Base-by-base conservation (phyloP, 2,113 vertebrate species). In the Lepus europaeus region DNA sequence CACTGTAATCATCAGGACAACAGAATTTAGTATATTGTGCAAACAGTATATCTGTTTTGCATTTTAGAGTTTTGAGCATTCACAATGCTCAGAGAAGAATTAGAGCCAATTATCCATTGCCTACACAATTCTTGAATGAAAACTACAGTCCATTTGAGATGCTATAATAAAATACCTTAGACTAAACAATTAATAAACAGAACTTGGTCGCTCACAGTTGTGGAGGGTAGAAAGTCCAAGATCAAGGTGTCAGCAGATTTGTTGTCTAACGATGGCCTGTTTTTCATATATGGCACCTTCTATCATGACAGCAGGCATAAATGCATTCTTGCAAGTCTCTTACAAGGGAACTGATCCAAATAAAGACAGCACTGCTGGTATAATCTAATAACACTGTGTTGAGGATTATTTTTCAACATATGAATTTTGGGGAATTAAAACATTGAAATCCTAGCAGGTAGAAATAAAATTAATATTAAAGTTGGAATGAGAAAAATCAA, bases 391-490 rank as follows among this genome's bases (percentile, higher is more conserved):
- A 68, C n/a, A 29, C 36, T 64, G 22, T 23, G 12, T 0, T 70
- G 10, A 12, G 23, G 11, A 69, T 12, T 63, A 2, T n/a, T 20
- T 80, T 61, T 78, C 17, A 86, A 49, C 33, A 23, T 6, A 13
- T 45, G 36, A 70, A 49, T 70, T 78, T 3, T 20, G 29, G n/a
- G 36, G 36, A 7, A 23, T 72, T 23, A 69, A 3, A 70, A 39
- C 51, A 51, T 63, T 87, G 14, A 53, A 27, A 59, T 3, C 20
- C 36, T 23, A 25, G n/a, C 9, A 68, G 6, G 13, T 19, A 93
- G 6, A 61, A 90, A 23, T 69, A 94, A 87, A 88, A 95, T 63
- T 69, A 77, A 25, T 59, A 66, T 8, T 85, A 7, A 95, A 76
- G 2, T 25, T n/a, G 9, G 27, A 53, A 87, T 66, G 16, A 87